Evolutionary conservation across 1,140 invertebrate genomes (phyloP).

Genomic region (Eupristina koningsbergeri): DNA sequence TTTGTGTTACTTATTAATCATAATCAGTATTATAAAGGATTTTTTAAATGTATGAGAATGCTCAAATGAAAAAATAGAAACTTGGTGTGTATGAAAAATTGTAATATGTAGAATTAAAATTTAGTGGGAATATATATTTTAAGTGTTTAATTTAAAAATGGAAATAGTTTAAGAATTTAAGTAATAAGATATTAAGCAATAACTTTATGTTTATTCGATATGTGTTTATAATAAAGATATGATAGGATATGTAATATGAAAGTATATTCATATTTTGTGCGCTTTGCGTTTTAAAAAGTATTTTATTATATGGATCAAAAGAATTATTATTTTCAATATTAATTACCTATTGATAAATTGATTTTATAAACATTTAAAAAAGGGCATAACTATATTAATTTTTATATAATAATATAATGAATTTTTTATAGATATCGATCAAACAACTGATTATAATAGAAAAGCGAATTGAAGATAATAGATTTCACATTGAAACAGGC

Average conservation of each 20-base stretch:
- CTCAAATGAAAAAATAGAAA: slow-evolving; percentile 14
- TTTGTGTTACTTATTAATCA: slow-evolving; percentile 1
- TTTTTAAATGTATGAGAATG: slow-evolving; percentile 15
- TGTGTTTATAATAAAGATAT: slow-evolving; percentile 38
- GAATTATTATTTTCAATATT: background rate
- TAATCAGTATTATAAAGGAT: slow-evolving; percentile 4
- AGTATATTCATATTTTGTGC: slow-evolving; percentile 32
- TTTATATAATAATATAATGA: background rate
- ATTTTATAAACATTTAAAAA: background rate
- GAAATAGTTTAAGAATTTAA: slow-evolving; percentile 9
- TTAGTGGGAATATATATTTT: background rate
- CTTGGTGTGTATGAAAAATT: background rate
- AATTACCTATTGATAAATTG: background rate
- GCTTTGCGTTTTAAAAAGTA: slow-evolving; percentile 3
- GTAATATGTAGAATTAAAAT: background rate
- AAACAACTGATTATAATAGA: too few relatives aligned
- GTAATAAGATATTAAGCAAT: background rate
- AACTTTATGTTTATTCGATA: slow-evolving; percentile 36
- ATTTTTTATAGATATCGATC: too few relatives aligned
- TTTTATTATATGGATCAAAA: slow-evolving; percentile 6
- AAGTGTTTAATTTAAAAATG: slow-evolving; percentile 26
- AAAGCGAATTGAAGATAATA: background rate
- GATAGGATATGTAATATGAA: slow-evolving; percentile 29
- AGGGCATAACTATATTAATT: background rate
- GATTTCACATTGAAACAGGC: slow-evolving; percentile 4